phyloP scores from a whole-genome alignment of 2,113 vertebrate species.

The Panthera leo region DNA sequence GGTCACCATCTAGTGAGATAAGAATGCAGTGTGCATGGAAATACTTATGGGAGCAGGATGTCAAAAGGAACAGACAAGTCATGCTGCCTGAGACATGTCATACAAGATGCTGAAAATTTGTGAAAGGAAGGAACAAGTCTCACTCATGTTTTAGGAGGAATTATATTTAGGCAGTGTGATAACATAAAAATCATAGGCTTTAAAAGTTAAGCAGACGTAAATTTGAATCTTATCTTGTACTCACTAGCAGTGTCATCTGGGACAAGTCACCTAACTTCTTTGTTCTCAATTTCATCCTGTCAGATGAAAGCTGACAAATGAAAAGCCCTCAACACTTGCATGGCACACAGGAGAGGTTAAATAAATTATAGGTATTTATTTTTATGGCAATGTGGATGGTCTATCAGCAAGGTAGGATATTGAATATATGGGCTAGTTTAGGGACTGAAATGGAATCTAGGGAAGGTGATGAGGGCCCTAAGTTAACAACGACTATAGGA shows the following conservation, averaged over 20 bases:
- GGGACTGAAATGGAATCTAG: not conserved
- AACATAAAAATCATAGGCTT: not conserved
- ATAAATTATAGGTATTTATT: not conserved
- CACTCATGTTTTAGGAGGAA: not conserved
- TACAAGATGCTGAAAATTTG: not conserved
- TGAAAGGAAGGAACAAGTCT: not conserved
- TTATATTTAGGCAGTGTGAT: not conserved
- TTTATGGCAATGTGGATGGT: not conserved
- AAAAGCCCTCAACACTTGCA: not conserved
- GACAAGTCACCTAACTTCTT: not conserved
- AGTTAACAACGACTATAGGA: not conserved
- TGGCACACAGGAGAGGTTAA: not conserved
- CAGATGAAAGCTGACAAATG: not conserved
- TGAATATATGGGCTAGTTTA: not conserved
- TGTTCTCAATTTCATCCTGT: not conserved
- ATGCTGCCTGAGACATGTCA: not conserved
- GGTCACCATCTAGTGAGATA: not conserved
- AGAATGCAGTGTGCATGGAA: not conserved
- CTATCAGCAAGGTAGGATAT: not conserved
- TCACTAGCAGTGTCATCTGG: not conserved
- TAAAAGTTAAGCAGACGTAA: not conserved
- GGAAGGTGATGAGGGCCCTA: not conserved
- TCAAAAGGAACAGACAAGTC: not conserved
- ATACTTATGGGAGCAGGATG: not conserved
- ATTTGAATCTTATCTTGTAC: not conserved